Evolutionary conservation across 2,888 invertebrate species (phyloP).

Genomic region (Diploptera punctata): DNA sequence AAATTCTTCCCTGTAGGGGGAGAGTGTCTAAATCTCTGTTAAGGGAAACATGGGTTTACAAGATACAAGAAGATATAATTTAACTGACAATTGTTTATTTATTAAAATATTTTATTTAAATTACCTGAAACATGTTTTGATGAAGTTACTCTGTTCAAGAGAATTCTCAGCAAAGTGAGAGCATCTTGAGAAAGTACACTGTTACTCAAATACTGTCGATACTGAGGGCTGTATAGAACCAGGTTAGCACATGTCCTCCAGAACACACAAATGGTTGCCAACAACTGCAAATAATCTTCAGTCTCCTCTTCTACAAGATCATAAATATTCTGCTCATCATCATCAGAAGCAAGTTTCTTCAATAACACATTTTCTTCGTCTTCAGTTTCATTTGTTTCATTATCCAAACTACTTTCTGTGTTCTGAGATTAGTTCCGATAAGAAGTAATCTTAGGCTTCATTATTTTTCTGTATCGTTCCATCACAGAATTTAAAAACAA

Average conservation of each 20-base stretch:
- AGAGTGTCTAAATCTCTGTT: no score
- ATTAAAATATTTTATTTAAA: no score
- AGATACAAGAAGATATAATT: no score
- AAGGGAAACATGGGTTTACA: no score
- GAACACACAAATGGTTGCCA: conserved; percentile 58
- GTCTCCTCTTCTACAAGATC: not conserved
- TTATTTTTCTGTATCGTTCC: no score
- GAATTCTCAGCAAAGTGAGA: conserved; percentile 55
- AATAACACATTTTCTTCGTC: conserved; percentile 46
- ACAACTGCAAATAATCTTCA: conserved; percentile 50
- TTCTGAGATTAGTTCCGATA: not conserved
- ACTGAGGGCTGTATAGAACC: conserved; percentile 63
- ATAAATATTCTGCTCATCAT: not conserved
- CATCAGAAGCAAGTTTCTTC: not conserved
- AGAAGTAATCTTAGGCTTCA: no score
- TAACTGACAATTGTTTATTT: no score
- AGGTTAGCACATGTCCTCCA: conserved; percentile 62
- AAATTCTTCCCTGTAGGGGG: no score
- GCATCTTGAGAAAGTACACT: conserved; percentile 55
- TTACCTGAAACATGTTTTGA: not conserved
- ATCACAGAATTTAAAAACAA: no score
- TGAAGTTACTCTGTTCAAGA: conserved; percentile 49
- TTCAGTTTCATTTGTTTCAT: not conserved
- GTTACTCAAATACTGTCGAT: conserved; percentile 57
- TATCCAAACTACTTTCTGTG: not conserved